Percentiles rank a stretch among this genome's conserved stretches.
Evolutionary conservation across 2,797 vertebrate genomes (phyloP).

Genomic region (Micropoecilia bifurca): DNA sequence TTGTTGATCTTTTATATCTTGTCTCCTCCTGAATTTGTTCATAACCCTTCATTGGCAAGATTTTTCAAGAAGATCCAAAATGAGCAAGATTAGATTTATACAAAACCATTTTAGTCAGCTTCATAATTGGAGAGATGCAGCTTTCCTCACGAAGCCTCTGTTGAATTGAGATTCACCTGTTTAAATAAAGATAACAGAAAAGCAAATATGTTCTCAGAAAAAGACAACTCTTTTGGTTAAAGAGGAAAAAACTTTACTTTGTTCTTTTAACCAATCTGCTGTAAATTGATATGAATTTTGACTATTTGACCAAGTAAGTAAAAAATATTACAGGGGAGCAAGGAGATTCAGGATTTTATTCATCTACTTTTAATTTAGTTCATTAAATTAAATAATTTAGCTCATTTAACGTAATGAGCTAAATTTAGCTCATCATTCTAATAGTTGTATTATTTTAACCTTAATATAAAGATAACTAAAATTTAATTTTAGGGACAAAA

Average conservation of each 20-base stretch:
- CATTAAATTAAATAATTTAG: too few species aligned
- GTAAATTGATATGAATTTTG: not conserved
- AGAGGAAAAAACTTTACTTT: not conserved
- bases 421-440: not conserved
- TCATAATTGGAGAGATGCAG: not conserved
- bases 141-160: not conserved
- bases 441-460: not conserved
- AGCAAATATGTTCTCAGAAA: not conserved
- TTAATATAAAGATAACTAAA: not conserved
- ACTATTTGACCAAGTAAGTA: not conserved
- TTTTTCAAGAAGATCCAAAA: slow-evolving; percentile 5
- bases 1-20: not conserved
- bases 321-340: not conserved
- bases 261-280: not conserved
- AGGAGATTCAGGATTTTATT: not conserved
- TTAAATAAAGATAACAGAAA: not conserved
- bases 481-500: not conserved
- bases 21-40: slow-evolving; percentile 16
- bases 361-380: not conserved
- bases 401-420: too few species aligned
- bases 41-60: not conserved
- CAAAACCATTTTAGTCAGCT: not conserved
- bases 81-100: slow-evolving; percentile 4
- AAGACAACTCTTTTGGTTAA: not conserved
- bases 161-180: not conserved